Evolutionary conservation across 2,797 vertebrate species (phyloP), one percentile per base, ranked within the genome.

Genomic region (Lerista edwardsae): DNA sequence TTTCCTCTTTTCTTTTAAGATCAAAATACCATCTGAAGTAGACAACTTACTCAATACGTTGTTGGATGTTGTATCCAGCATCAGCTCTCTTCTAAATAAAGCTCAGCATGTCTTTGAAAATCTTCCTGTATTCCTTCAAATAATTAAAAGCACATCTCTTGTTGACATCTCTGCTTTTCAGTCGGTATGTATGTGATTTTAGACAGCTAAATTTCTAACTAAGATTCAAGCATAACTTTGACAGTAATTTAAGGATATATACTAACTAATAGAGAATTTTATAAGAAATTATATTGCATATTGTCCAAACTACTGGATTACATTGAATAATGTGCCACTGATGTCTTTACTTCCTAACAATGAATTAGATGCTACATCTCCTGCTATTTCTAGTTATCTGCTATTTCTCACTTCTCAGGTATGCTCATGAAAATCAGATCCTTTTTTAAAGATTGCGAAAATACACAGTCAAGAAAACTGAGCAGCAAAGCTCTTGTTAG

Each of bases 51-150:
- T 96, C 73, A 47, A 82, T 4, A 77, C 84, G 27, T 72, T 96
- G 31, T 75, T 94, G 86, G 93, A 94, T 29, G 82, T 96, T 3
- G 62, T 96, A 80, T 93, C 93, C 76, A 91, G 91, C 55, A 91
- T 96, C 77, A 92, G 21, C 77, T 91, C 78, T 2, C 80, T 96
- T 84, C 86, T 95, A 25, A 73, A 21, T 79, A 94, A 89, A 91
- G 93, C 86, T 51, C 80, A 92, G 6, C 76, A 74, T 0, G 8
- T 91, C 25, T 84, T 95, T 57, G 83, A 91, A 27, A 73, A 88
- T 23, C 87, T 96, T 62, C 92, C 95, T 3, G 31, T 55, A 2
- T 93, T 95, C 72, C 90, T 96, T 31, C 87, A 85, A 34, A n/a
- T 61, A 27, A 71, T 93, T 72, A 39, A 91, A 84, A 87, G 89